Percentiles rank a stretch among this genome's conserved stretches.
Evolutionary conservation across 2,888 invertebrate species (phyloP).

Genomic region (Miltochrista miniata): DNA sequence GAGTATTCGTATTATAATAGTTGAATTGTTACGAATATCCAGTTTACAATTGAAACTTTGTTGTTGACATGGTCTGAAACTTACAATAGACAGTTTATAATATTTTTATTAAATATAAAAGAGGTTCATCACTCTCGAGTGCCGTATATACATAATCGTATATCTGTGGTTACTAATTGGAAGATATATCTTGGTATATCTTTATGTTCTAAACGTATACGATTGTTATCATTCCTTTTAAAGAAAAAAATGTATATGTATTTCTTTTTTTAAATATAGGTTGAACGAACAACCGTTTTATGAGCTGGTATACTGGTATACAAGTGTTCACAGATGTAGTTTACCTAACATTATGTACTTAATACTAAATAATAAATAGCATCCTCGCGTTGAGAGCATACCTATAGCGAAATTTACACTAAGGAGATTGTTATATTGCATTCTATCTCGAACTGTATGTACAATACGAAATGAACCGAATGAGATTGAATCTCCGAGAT

Average conservation of each 20-base stretch:
- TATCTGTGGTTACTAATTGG: slow-evolving; percentile 77
- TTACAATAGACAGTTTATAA: slow-evolving; percentile 78
- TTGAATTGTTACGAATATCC: slow-evolving; percentile 42
- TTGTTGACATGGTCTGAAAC: slow-evolving; percentile 67
- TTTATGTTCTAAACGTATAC: slow-evolving; percentile 87
- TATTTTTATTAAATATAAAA: slow-evolving; percentile 81
- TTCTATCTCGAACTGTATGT: slow-evolving; percentile 68
- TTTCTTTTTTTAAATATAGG: slow-evolving; percentile 68
- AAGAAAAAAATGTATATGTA: slow-evolving; percentile 75
- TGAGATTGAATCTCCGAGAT: slow-evolving; percentile 83
- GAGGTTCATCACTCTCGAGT: slow-evolving; percentile 72
- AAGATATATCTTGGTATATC: slow-evolving; percentile 72
- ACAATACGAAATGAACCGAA: slow-evolving; percentile 63
- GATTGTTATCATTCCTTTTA: slow-evolving; percentile 85
- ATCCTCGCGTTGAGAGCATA: slow-evolving; percentile 69
- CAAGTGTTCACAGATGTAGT: slow-evolving; percentile 78
- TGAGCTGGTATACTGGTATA: slow-evolving; percentile 80
- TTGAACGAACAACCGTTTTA: slow-evolving; percentile 66
- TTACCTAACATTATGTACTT: slow-evolving; percentile 73
- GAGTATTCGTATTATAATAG: slow-evolving; percentile 20
- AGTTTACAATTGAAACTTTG: slow-evolving; percentile 38
- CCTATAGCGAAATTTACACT: slow-evolving; percentile 79
- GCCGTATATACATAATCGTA: slow-evolving; percentile 81
- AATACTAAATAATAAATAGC: slow-evolving; percentile 83
- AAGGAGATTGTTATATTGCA: slow-evolving; percentile 78